Evolutionary conservation across 2,888 invertebrate species (phyloP).

Genomic region (Erebia epiphron): DNA sequence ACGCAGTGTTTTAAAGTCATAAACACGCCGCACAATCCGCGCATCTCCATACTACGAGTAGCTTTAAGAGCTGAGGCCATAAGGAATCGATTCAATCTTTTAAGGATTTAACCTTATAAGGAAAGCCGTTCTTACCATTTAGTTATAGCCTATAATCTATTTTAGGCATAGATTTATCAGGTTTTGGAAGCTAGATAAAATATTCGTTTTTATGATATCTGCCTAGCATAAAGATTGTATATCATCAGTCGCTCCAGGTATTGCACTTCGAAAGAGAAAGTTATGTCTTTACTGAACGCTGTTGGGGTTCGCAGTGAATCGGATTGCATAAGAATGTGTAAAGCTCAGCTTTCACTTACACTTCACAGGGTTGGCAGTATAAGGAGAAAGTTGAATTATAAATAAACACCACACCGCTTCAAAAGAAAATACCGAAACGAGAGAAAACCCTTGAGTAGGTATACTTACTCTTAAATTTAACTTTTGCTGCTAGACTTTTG

Average conservation of each 20-base stretch:
- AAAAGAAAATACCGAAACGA: too few relatives aligned
- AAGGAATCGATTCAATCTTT: background rate
- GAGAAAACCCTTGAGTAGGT: too few relatives aligned
- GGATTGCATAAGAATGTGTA: slow-evolving; percentile 7
- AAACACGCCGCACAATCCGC: too few relatives aligned
- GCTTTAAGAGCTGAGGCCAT: background rate
- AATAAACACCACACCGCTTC: too few relatives aligned
- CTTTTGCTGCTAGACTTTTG: too few relatives aligned
- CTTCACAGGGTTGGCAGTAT: background rate
- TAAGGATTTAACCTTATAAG: background rate
- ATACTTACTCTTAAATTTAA: too few relatives aligned
- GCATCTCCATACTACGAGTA: background rate
- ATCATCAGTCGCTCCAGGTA: background rate
- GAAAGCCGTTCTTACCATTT: background rate
- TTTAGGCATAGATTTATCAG: background rate
- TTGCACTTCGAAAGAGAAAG: slow-evolving; percentile 2
- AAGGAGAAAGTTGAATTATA: background rate
- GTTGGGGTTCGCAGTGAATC: background rate
- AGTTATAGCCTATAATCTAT: background rate
- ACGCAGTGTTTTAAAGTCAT: too few relatives aligned
- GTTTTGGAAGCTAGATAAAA: background rate
- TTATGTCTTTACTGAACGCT: background rate
- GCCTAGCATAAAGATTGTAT: background rate
- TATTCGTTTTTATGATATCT: background rate
- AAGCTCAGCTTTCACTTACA: background rate